Conservation (phyloP, 2,888 invertebrate genomes). For the Lagria hirta region DNA sequence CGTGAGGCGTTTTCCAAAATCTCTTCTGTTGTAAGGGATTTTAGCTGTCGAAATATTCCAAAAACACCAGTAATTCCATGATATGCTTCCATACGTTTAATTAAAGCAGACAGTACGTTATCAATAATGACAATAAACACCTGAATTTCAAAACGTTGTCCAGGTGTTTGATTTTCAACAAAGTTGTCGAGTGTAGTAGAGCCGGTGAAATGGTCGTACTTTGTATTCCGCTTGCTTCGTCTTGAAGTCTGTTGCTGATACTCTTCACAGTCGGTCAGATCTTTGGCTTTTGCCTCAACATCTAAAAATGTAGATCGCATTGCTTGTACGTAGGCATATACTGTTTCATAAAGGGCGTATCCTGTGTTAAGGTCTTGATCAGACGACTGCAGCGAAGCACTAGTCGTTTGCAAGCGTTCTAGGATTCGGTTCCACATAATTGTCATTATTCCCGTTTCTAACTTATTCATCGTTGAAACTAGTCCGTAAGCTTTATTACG, state of each 20-base stretch:
- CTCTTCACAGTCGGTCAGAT: conserved; percentile 2
- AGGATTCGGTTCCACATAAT: conserved; percentile 22
- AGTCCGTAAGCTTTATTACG: conserved; percentile 29
- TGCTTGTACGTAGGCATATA: conserved; percentile 28
- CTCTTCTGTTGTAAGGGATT: conserved; percentile 23
- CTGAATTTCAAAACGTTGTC: too few species aligned
- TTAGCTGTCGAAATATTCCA: conserved; percentile 13
- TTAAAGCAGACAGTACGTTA: conserved; percentile 17
- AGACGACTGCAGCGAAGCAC: conserved; percentile 30
- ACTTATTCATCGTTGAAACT: conserved; percentile 30
- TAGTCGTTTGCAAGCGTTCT: conserved; percentile 32
- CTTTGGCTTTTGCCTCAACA: conserved; percentile 24
- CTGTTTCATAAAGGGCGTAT: conserved; percentile 29
- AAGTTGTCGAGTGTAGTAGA: too few species aligned
- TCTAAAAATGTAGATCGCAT: conserved; percentile 27
- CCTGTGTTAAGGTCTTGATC: conserved; percentile 31
- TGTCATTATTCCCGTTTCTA: conserved; percentile 22
- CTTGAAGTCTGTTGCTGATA: too few species aligned
- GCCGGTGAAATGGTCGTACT: conserved; percentile 11
- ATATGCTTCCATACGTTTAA: conserved; percentile 20
- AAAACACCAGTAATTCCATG: conserved; percentile 10
- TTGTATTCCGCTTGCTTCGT: too few species aligned
- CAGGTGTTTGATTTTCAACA: too few species aligned
- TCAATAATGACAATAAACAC: conserved; percentile 14
- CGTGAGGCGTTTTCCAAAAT: conserved; percentile 22